Percentiles rank a stretch among this genome's conserved stretches.
These are phyloP conservation scores for Pectinophora gossypiella DNA, from an alignment of 1,140 invertebrate genomes.

Conservation along the genomic window DNA sequence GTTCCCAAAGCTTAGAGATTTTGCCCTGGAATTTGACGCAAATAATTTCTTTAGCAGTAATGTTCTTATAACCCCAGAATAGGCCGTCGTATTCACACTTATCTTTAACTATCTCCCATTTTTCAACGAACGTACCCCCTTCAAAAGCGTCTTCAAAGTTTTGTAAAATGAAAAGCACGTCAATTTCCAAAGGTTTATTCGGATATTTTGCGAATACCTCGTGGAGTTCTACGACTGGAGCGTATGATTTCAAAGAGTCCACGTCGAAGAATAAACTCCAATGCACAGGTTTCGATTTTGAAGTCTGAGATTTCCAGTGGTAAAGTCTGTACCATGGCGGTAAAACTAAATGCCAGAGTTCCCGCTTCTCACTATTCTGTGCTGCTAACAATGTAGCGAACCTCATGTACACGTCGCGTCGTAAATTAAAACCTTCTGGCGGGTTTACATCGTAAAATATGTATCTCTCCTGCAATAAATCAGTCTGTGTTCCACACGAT, in stretches of 20 bases:
- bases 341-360: conserved; percentile 81
- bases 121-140: conserved; percentile 88
- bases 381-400: conserved; percentile 87
- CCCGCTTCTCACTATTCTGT: conserved; percentile 75
- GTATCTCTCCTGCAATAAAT: no score
- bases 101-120: conserved; percentile 81
- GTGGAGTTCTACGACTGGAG: conserved; percentile 92
- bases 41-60: conserved; percentile 80
- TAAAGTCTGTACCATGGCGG: conserved; percentile 94
- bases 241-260: conserved; percentile 84
- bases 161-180: conserved; percentile 88
- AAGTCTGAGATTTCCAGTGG: conserved; percentile 86
- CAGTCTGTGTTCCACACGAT: no score
- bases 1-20: conserved; percentile 78
- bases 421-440: conserved; percentile 97
- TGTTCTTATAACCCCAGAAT: conserved; percentile 76
- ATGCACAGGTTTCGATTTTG: conserved; percentile 70
- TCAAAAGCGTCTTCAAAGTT: conserved; percentile 91
- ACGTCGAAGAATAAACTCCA: conserved; percentile 95
- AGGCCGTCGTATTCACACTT: conserved; percentile 46
- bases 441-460: conserved; percentile 95
- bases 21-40: conserved; percentile 93
- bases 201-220: conserved; percentile 80
- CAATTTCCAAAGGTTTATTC: conserved; percentile 74
- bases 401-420: conserved; percentile 96